These are phyloP conservation scores for Falco rusticolus DNA, from an alignment of 2,797 vertebrate species.

Conservation along the genomic window DNA sequence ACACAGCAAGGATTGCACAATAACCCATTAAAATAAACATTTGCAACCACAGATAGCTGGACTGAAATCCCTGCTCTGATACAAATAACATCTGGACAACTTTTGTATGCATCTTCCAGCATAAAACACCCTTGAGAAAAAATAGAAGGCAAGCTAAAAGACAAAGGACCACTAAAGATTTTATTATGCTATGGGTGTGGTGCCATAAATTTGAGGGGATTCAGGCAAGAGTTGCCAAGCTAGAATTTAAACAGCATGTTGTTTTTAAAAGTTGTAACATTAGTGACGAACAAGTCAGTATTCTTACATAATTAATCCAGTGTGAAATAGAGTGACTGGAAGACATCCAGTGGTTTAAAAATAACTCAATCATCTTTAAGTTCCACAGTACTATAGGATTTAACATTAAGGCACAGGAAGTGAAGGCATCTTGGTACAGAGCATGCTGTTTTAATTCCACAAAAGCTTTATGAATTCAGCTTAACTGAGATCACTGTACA, in stretches of 20 bases:
- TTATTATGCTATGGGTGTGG: constrained; percentile 86
- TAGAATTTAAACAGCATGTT: constrained; percentile 88
- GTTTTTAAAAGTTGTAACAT: constrained; percentile 84
- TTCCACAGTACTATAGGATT: constrained; percentile 77
- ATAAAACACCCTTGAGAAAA: constrained; percentile 85
- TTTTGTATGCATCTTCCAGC: constrained; percentile 88
- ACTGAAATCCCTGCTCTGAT: constrained; percentile 82
- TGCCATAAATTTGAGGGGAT: constrained; percentile 86
- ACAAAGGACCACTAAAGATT: constrained; percentile 86
- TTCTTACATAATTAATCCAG: constrained; percentile 87
- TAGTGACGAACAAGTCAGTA: constrained; percentile 82
- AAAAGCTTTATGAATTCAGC: constrained; percentile 42
- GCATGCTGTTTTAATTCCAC: constrained; percentile 61
- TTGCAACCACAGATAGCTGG: constrained; percentile 85
- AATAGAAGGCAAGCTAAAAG: constrained; percentile 81
- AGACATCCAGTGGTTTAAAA: constrained; percentile 82
- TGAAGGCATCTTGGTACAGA: constrained; percentile 70
- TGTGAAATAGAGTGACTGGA: constrained; percentile 83
- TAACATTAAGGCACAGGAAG: constrained; percentile 78
- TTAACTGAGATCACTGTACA: background rate
- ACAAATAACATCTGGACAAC: constrained; percentile 89
- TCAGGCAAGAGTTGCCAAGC: constrained; percentile 82
- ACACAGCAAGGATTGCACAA: constrained; percentile 80
- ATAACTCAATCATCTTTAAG: constrained; percentile 83
- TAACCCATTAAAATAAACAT: constrained; percentile 86